Base-by-base conservation (phyloP, 2,797 vertebrate genomes). In the Hipposideros larvatus region DNA sequence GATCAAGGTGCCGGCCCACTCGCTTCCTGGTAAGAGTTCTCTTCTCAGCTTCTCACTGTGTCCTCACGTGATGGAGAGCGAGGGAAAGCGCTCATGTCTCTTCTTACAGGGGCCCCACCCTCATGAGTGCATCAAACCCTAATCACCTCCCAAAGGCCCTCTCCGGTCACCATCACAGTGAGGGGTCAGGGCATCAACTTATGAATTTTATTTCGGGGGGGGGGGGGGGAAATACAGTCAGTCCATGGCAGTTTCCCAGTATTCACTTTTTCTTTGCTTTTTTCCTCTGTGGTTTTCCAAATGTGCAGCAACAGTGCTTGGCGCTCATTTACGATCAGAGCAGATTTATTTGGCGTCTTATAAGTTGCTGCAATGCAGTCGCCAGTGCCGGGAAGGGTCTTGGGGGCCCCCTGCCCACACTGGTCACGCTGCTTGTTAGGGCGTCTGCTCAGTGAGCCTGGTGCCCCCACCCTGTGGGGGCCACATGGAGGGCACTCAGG, bases 161-260 rank as follows among this genome's bases (percentile, higher is more conserved):
- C 68, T 65, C 48, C 10, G 1, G 22, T 26, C 3, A 16, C 26
- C 8, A 0, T 16, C 41, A 31, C 61, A 7, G 16, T 0, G 9
- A 3, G 19, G 77, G 5, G 41, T 15, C 3, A 53, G 28, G 43
- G 41, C 24, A 24, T 18, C 55, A 5, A 4, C 2, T 4, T 19
- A 7, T 0, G 6, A 13, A 2, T 51, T 48, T 3, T 43, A 43
- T 43, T 43, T 43, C 34, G 34, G 34, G 0, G 2, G 7, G 16
- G 21, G 43, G 3, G 13, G 48, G 48, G 14, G 2, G 48, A 4
- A 51, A 14, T 51, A 7, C 1, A 4, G 5, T 51, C 15, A 1
- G 21, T 19, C 5, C 3, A 2, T 4, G 59, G 14, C 10, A 5
- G 31, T 4, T 57, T 21, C 71, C 6, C 26, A 34, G 13, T 0